Percentiles rank a stretch among this genome's conserved stretches.
Evolutionary conservation across 2,888 invertebrate species (phyloP).

Genomic region (Buathra laborator): DNA sequence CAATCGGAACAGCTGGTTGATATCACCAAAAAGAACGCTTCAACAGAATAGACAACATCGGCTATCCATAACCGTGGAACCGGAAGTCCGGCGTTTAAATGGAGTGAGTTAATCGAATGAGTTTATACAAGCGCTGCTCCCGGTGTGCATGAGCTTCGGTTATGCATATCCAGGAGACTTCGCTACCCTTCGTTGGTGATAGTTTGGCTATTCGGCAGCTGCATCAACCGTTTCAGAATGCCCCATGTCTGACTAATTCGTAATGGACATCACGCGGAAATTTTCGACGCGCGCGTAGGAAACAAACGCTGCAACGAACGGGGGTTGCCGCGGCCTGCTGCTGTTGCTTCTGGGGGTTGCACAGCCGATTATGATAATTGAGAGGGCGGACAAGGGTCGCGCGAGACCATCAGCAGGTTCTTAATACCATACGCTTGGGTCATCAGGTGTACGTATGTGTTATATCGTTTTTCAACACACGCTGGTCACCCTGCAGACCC

Average conservation of each 20-base stretch:
- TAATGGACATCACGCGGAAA: slow-evolving; percentile 33
- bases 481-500: slow-evolving; percentile 1
- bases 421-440: slow-evolving; percentile 33
- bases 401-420: slow-evolving; percentile 53
- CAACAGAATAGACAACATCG: slow-evolving; percentile 9
- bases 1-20: slow-evolving; percentile 43
- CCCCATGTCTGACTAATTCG: slow-evolving; percentile 54
- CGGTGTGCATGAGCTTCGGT: slow-evolving; percentile 5
- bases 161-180: slow-evolving; percentile 28
- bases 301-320: slow-evolving; percentile 35
- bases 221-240: slow-evolving; percentile 28
- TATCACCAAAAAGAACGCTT: slow-evolving; percentile 6
- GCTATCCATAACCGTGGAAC: slow-evolving; percentile 68
- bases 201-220: slow-evolving; percentile 51
- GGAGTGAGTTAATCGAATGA: slow-evolving; percentile 81
- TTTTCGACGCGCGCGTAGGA: slow-evolving; percentile 54
- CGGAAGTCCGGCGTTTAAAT: slow-evolving; percentile 81
- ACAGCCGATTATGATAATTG: slow-evolving; percentile 68
- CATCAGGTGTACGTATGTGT: slow-evolving; percentile 65
- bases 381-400: slow-evolving; percentile 58
- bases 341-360: slow-evolving; percentile 50
- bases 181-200: slow-evolving; percentile 69
- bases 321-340: slow-evolving; percentile 20
- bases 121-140: slow-evolving; percentile 23
- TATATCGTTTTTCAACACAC: slow-evolving; percentile 22